phyloP scores from a whole-genome alignment of 2,797 vertebrate species.

The Tauraco hartlaubi region DNA sequence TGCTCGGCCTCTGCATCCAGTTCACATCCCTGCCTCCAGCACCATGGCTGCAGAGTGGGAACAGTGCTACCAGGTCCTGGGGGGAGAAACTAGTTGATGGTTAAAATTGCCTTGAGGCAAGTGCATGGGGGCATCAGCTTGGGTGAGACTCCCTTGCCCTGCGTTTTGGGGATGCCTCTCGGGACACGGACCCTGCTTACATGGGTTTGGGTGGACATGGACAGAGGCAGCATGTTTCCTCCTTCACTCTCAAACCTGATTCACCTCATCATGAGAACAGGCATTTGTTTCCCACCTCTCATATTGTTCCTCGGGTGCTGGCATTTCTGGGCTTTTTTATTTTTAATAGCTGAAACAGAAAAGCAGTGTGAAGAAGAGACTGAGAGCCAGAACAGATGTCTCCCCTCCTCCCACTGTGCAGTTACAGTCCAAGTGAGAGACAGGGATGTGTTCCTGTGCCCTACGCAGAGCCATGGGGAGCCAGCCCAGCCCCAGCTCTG shows the following conservation, averaged over 20 bases:
- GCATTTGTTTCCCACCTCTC: not conserved
- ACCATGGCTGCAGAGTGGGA: not conserved
- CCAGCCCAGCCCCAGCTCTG: not conserved
- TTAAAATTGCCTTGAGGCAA: not conserved
- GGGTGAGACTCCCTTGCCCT: fast-evolving
- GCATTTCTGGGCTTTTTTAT: not conserved
- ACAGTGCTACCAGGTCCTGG: not conserved
- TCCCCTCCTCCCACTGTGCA: not conserved
- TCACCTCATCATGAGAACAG: not conserved
- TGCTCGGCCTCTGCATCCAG: not conserved
- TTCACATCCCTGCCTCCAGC: not conserved
- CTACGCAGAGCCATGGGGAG: not conserved
- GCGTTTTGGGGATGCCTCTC: not conserved
- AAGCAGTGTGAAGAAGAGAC: not conserved
- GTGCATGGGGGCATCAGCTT: fast-evolving
- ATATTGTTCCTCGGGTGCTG: not conserved
- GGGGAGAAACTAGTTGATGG: not conserved
- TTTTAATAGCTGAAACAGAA: not conserved
- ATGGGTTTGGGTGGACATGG: not conserved
- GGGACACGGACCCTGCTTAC: fast-evolving
- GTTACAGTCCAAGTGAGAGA: not conserved
- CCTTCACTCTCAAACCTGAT: not conserved
- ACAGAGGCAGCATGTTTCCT: not conserved
- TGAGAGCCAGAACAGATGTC: not conserved
- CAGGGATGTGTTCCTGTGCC: fast-evolving